These are phyloP conservation scores for Sarotherodon lohbergeri DNA, from an alignment of 2,113 vertebrate genomes.

Conservation along the genomic window DNA sequence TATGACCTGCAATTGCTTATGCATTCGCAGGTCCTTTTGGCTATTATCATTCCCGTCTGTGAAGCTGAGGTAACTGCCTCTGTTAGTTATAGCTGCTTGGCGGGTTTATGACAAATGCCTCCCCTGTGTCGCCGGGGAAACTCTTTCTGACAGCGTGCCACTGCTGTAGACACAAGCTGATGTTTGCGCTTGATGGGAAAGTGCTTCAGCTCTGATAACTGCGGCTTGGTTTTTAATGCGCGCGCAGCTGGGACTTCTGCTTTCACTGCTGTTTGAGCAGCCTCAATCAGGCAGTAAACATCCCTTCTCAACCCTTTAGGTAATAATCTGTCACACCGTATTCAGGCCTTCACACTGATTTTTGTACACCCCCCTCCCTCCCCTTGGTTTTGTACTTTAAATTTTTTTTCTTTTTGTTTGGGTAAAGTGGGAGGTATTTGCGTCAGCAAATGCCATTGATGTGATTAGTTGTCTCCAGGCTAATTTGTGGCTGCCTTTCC, in stretches of 20 bases:
- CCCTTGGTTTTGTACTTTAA: not conserved
- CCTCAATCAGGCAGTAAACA: not conserved
- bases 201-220: not conserved
- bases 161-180: not conserved
- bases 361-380: not conserved
- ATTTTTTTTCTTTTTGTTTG: not conserved
- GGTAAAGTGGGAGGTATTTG: constrained; percentile 35
- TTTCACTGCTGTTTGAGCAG: not conserved
- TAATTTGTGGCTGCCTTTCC: constrained; percentile 44
- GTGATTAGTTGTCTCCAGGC: constrained; percentile 54
- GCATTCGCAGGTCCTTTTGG: constrained; percentile 23
- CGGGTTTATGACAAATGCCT: constrained; percentile 56
- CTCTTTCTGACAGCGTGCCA: not conserved
- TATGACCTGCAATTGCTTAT: constrained; percentile 19
- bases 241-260: not conserved
- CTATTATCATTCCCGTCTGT: constrained; percentile 32
- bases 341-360: not conserved
- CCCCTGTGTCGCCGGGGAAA: not conserved
- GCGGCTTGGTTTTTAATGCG: constrained; percentile 4
- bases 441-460: constrained; percentile 60
- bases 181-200: constrained; percentile 8
- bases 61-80: constrained; percentile 18
- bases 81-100: constrained; percentile 37
- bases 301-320: not conserved
- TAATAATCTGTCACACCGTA: not conserved